Evolutionary conservation across 2,797 vertebrate genomes (phyloP).

Genomic region (Rhincodon typus): DNA sequence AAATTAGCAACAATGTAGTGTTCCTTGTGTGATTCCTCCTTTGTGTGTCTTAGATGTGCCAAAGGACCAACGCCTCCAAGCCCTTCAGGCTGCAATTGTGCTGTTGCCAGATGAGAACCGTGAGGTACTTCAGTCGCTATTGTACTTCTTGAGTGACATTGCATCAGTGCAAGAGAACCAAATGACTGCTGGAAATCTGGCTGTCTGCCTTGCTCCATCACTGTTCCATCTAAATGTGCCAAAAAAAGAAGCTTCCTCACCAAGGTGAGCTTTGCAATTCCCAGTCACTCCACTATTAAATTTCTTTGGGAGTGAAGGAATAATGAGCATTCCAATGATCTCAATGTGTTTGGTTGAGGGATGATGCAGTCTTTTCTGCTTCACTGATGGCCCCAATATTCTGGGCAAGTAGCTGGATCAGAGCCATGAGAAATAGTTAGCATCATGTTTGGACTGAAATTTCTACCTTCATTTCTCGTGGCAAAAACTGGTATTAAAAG

Average conservation of each 20-base stretch:
- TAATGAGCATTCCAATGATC: not conserved
- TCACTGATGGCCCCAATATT: too few species aligned
- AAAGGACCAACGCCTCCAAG: slow-evolving; percentile 67
- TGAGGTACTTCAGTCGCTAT: slow-evolving; percentile 75
- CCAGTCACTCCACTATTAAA: not conserved
- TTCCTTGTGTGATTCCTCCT: not conserved
- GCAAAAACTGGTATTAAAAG: not conserved
- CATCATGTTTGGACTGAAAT: not conserved
- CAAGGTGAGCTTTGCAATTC: slow-evolving; percentile 54
- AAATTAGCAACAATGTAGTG: not conserved
- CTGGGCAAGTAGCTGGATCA: not conserved
- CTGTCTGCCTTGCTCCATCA: slow-evolving; percentile 75
- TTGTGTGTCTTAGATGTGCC: slow-evolving; percentile 57
- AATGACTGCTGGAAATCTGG: slow-evolving; percentile 74
- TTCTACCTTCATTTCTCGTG: not conserved
- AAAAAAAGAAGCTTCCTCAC: slow-evolving; percentile 70
- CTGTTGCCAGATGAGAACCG: slow-evolving; percentile 75
- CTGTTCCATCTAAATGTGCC: slow-evolving; percentile 75
- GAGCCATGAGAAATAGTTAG: not conserved
- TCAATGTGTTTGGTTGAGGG: not conserved
- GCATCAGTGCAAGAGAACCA: slow-evolving; percentile 72
- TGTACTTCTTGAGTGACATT: slow-evolving; percentile 77
- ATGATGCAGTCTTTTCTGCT: not conserved
- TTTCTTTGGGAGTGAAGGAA: not conserved
- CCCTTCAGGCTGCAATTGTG: slow-evolving; percentile 63